These are phyloP conservation scores for Apocheima hispidaria DNA, from an alignment of 2,888 invertebrate genomes.

Conservation along the genomic window DNA sequence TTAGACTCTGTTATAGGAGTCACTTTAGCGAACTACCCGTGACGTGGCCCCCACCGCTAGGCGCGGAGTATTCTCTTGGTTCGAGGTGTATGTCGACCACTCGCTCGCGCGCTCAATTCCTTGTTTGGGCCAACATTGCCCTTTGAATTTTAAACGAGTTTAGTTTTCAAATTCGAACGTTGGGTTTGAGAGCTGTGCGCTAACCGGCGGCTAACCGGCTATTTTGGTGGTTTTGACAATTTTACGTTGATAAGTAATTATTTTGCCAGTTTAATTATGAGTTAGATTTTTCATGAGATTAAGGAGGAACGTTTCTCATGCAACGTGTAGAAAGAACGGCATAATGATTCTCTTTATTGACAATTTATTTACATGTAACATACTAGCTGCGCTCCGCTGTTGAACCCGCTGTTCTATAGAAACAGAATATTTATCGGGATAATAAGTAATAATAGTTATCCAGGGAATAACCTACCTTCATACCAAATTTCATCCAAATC, in stretches of 20 bases:
- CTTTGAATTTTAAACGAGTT: constrained; percentile 34
- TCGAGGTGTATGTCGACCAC: constrained; percentile 17
- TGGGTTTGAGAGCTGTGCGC: constrained; percentile 10
- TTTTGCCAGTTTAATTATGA: background rate
- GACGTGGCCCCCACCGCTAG: background rate
- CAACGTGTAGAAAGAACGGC: too few relatives aligned
- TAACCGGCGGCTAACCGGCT: too few relatives aligned
- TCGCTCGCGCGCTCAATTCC: constrained; percentile 6
- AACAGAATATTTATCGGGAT: too few relatives aligned
- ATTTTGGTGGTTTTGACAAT: too few relatives aligned
- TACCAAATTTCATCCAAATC: too few relatives aligned
- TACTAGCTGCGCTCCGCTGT: too few relatives aligned
- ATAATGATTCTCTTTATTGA: too few relatives aligned
- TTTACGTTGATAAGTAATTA: background rate
- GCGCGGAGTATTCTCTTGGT: background rate
- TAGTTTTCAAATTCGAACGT: constrained; percentile 27
- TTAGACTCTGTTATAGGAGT: background rate
- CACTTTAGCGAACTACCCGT: background rate
- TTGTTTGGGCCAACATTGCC: constrained; percentile 29
- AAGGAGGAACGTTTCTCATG: too few relatives aligned
- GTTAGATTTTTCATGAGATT: background rate
- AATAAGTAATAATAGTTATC: too few relatives aligned
- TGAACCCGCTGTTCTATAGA: too few relatives aligned
- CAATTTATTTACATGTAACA: too few relatives aligned
- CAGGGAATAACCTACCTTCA: too few relatives aligned